A percentile compares a stretch with the other conserved stretches of the same genome.
phyloP scores from a whole-genome alignment of 2,888 invertebrate genomes.

The Malacosoma neustria region DNA sequence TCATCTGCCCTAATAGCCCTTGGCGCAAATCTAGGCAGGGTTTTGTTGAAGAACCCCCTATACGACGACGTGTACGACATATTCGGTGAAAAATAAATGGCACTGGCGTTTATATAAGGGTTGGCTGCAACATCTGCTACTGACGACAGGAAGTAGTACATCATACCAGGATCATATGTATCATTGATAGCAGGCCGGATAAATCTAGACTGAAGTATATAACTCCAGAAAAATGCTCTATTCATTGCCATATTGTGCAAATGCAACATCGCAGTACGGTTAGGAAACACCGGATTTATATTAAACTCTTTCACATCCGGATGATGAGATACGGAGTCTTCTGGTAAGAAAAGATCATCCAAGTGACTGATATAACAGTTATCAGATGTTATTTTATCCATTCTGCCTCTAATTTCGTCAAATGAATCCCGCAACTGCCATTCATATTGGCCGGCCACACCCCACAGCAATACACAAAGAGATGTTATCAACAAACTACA shows the following conservation, averaged over 20 bases:
- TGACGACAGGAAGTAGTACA: conserved; percentile 96
- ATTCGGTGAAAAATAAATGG: conserved; percentile 95
- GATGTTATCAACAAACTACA: conserved; percentile 43
- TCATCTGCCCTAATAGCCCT: conserved; percentile 93
- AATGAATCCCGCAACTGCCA: conserved; percentile 94
- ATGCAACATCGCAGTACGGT: conserved; percentile 93
- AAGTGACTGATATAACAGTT: conserved; percentile 94
- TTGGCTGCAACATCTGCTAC: conserved; percentile 97
- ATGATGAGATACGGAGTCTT: conserved; percentile 90
- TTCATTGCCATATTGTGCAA: conserved; percentile 97
- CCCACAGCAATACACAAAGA: conserved; percentile 63
- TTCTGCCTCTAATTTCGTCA: conserved; percentile 88
- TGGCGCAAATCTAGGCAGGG: conserved; percentile 95
- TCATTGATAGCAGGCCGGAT: conserved; percentile 93
- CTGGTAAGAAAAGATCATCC: conserved; percentile 87
- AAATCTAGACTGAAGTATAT: conserved; percentile 91
- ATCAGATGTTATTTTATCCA: conserved; percentile 88
- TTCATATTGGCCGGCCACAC: conserved; percentile 89
- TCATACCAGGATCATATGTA: conserved; percentile 97
- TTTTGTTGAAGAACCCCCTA: conserved; percentile 96
- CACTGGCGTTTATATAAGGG: conserved; percentile 92
- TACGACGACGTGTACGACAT: conserved; percentile 96
- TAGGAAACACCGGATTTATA: conserved; percentile 95
- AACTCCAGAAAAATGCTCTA: conserved; percentile 96
- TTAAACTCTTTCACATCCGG: conserved; percentile 96